Percentiles rank a stretch among this genome's conserved stretches.
phyloP scores from a whole-genome alignment of 2,888 invertebrate genomes.

The Nineta flava region DNA sequence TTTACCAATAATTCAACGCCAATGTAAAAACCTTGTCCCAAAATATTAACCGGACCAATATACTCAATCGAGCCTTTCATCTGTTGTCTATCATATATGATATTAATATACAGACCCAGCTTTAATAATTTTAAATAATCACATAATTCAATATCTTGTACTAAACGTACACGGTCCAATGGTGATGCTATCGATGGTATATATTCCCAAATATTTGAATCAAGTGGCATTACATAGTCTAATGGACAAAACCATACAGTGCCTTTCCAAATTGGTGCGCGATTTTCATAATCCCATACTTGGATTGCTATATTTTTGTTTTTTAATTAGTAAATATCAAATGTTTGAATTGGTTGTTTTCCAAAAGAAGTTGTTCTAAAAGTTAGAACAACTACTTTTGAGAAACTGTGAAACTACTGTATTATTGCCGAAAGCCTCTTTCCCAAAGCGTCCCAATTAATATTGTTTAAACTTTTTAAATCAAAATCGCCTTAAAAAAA shows the following conservation, averaged over 20 bases:
- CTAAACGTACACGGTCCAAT: conserved; percentile 32
- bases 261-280: conserved; percentile 20
- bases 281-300: conserved; percentile 2
- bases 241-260: conserved; percentile 20
- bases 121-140: conserved; percentile 24
- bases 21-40: conserved; percentile 35
- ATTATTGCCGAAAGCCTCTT: too few relatives aligned
- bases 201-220: conserved; percentile 31
- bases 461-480: too few relatives aligned
- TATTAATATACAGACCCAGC: not conserved
- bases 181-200: conserved; percentile 33
- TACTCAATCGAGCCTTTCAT: conserved; percentile 31
- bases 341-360: not conserved
- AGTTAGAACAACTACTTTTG: too few relatives aligned
- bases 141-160: conserved; percentile 28
- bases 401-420: too few relatives aligned
- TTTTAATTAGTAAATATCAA: not conserved
- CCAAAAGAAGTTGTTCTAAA: too few relatives aligned
- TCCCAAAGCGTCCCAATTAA: too few relatives aligned
- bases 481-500: too few relatives aligned
- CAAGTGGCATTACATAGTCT: conserved; percentile 19
- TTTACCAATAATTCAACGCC: conserved; percentile 40
- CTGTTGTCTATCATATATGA: conserved; percentile 18
- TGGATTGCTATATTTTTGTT: not conserved
- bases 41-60: conserved; percentile 35